These are phyloP conservation scores for Lepus americanus DNA, from an alignment of 2,113 vertebrate species.

Conservation along the genomic window DNA sequence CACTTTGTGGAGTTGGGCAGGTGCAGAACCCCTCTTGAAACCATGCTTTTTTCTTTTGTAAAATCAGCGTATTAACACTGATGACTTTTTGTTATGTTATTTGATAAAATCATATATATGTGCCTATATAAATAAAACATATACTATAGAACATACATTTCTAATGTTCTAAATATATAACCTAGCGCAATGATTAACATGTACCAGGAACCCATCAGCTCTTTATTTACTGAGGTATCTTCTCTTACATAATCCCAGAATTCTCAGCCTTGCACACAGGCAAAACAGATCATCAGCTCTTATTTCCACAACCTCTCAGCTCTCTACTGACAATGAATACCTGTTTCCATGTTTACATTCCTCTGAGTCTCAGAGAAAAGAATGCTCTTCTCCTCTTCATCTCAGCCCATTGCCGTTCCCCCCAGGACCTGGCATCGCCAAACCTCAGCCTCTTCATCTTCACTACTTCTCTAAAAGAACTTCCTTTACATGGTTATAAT, in stretches of 20 bases:
- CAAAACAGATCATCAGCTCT: not conserved
- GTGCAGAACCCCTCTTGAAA: not conserved
- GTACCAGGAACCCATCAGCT: not conserved
- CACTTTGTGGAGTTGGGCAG: not conserved
- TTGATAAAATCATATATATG: not conserved
- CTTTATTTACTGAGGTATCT: not conserved
- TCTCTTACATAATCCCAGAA: not conserved
- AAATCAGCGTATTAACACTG: not conserved
- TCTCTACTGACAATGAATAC: not conserved
- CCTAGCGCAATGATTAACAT: not conserved
- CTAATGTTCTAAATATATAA: not conserved
- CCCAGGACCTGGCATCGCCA: not conserved
- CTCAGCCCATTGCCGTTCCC: not conserved
- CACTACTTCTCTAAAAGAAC: conserved; percentile 74
- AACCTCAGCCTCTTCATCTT: conserved; percentile 27
- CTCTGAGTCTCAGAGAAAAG: not conserved
- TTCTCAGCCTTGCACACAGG: not conserved
- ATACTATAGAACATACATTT: not conserved
- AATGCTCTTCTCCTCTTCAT: not conserved
- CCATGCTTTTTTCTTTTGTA: not conserved
- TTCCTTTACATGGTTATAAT: conserved; percentile 63
- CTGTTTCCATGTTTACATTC: not conserved
- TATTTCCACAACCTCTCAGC: not conserved
- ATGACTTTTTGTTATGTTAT: not conserved
- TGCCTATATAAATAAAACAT: not conserved